Conservation (phyloP, 2,113 vertebrate genomes). For the Megalops atlanticus region DNA sequence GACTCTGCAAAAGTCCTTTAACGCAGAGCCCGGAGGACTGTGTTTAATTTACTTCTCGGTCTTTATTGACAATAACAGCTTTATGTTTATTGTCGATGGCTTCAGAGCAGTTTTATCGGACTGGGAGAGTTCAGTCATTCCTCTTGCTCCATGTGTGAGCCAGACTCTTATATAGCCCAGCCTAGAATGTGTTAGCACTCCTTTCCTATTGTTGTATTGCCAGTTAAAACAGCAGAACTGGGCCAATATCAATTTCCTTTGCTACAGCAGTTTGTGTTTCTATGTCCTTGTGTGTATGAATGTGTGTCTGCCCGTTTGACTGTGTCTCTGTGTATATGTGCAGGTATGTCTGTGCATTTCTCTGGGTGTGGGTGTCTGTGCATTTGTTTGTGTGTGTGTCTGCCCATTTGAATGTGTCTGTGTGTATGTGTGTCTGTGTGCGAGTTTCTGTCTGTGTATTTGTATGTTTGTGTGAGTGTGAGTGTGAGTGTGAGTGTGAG, state of each 20-base stretch:
- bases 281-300: background rate
- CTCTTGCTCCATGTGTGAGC: background rate
- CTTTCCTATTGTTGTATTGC: background rate
- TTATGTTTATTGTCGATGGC: too few species aligned
- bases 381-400: background rate
- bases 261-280: too few species aligned
- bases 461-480: too few species aligned
- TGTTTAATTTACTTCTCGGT: background rate
- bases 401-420: too few species aligned
- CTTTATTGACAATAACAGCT: background rate
- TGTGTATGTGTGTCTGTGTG: too few species aligned
- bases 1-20: background rate
- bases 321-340: too few species aligned
- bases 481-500: too few species aligned
- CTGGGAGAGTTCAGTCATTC: background rate
- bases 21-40: background rate
- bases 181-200: background rate
- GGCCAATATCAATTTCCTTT: background rate
- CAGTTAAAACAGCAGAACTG: background rate
- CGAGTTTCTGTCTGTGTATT: too few species aligned
- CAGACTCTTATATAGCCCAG: background rate
- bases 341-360: too few species aligned
- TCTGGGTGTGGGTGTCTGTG: background rate
- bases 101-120: background rate
- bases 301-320: background rate